Evolutionary conservation across 2,888 invertebrate genomes (phyloP).

Genomic region (Drosophila atripex): DNA sequence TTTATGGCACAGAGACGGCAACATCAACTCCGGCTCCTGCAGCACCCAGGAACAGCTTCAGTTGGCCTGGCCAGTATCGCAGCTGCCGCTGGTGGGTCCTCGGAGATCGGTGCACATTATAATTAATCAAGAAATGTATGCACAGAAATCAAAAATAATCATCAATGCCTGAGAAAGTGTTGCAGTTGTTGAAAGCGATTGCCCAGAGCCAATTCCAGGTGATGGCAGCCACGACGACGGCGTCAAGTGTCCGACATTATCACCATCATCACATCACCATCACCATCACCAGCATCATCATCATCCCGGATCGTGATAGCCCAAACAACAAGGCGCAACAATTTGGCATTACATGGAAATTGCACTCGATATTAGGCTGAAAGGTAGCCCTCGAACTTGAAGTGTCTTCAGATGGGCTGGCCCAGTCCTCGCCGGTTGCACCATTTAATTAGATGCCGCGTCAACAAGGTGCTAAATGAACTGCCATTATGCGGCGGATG

Average conservation of each 20-base stretch:
- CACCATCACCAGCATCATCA: slow-evolving; percentile 18
- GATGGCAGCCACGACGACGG: slow-evolving; percentile 19
- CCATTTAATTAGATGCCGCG: slow-evolving; percentile 82
- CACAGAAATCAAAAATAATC: slow-evolving; percentile 73
- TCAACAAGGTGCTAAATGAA: slow-evolving; percentile 83
- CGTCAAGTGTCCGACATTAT: slow-evolving; percentile 47
- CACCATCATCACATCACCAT: slow-evolving; percentile 40
- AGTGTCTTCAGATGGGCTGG: slow-evolving; percentile 12
- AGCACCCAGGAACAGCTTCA: slow-evolving; percentile 36
- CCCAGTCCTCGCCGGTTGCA: slow-evolving; percentile 30
- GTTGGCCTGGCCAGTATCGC: slow-evolving; percentile 58
- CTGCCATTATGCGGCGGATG: slow-evolving; percentile 69
- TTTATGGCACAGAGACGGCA: slow-evolving; percentile 56
- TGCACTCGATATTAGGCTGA: slow-evolving; percentile 55
- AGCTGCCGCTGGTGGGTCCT: slow-evolving; percentile 54
- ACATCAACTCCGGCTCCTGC: not conserved
- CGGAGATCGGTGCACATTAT: slow-evolving; percentile 50
- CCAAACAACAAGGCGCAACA: slow-evolving; percentile 66
- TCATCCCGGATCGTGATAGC: slow-evolving; percentile 46
- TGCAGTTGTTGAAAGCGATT: slow-evolving; percentile 46
- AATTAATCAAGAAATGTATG: slow-evolving; percentile 75
- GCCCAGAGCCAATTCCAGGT: slow-evolving; percentile 44
- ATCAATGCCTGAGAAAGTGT: slow-evolving; percentile 70
- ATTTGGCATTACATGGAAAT: slow-evolving; percentile 74
- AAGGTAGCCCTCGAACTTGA: slow-evolving; percentile 24